Conservation (phyloP, 1,140 invertebrate species). For the Coptotermes formosanus region DNA sequence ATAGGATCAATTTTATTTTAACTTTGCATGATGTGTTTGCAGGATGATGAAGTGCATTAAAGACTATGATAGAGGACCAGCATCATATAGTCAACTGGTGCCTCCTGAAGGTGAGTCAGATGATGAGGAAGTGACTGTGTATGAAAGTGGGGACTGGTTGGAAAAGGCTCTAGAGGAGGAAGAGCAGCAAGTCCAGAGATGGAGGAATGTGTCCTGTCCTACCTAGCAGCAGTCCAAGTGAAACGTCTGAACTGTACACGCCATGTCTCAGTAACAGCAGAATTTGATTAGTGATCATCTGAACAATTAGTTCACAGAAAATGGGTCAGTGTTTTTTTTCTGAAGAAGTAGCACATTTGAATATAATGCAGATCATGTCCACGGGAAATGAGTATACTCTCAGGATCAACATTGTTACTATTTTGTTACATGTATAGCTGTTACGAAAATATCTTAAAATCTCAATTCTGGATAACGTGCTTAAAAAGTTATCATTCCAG, state of each 20-base stretch:
- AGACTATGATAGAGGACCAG: background rate
- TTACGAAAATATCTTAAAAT: too few species aligned
- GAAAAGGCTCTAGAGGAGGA: background rate
- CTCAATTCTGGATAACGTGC: too few species aligned
- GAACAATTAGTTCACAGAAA: too few species aligned
- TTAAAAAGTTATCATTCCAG: too few species aligned
- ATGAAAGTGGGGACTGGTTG: background rate
- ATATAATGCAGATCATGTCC: too few species aligned
- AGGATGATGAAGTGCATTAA: background rate
- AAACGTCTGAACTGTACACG: background rate
- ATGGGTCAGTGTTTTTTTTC: too few species aligned
- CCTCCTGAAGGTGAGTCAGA: background rate
- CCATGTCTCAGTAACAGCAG: too few species aligned
- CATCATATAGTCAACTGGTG: background rate
- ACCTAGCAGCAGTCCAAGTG: background rate
- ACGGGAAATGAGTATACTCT: too few species aligned
- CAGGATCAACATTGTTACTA: too few species aligned
- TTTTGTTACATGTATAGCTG: too few species aligned
- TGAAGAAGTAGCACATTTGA: too few species aligned
- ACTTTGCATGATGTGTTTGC: background rate
- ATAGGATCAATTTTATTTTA: background rate
- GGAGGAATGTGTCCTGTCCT: background rate
- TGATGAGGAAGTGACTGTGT: background rate
- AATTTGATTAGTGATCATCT: too few species aligned
- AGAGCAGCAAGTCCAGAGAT: background rate